Percentiles rank a stretch among this genome's conserved stretches.
Evolutionary conservation across 2,888 invertebrate species (phyloP).

Genomic region (Globia sparganii): DNA sequence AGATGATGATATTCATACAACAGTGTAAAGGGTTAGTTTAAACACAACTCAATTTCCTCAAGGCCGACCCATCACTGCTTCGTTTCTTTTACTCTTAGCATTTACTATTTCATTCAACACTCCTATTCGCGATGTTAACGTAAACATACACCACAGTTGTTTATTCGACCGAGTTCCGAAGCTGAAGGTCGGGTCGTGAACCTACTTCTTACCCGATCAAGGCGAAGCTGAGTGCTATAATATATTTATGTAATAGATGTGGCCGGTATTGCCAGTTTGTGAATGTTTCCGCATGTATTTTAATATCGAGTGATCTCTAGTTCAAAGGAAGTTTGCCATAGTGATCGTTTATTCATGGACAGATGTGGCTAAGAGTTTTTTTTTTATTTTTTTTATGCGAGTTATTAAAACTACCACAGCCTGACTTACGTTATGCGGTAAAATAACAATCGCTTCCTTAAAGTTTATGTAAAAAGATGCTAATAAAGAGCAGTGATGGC

Average conservation of each 20-base stretch:
- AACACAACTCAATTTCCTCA: conserved; percentile 34
- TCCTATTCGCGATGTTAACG: conserved; percentile 31
- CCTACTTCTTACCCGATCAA: conserved; percentile 59
- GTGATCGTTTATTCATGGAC: not conserved
- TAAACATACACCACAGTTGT: conserved; percentile 57
- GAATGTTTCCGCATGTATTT: conserved; percentile 28
- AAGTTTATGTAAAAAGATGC: not conserved
- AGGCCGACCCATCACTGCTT: conserved; percentile 44
- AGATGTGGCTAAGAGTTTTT: not conserved
- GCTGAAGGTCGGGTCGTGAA: conserved; percentile 63
- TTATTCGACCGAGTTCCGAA: conserved; percentile 57
- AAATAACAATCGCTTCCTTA: not conserved
- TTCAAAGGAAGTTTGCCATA: conserved; percentile 6
- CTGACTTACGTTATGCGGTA: not conserved
- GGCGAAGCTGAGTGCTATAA: conserved; percentile 40
- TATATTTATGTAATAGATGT: conserved; percentile 45
- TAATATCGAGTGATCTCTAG: conserved; percentile 11
- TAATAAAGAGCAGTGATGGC: not conserved
- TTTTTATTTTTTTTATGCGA: not conserved
- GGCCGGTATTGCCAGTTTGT: conserved; percentile 5
- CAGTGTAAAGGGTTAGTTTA: not conserved
- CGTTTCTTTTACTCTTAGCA: conserved; percentile 32
- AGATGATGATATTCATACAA: no score
- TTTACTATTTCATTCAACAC: conserved; percentile 67
- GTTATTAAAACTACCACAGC: no score